These are phyloP conservation scores for Lichenostomus cassidix DNA, from an alignment of 2,113 vertebrate species.

Conservation along the genomic window DNA sequence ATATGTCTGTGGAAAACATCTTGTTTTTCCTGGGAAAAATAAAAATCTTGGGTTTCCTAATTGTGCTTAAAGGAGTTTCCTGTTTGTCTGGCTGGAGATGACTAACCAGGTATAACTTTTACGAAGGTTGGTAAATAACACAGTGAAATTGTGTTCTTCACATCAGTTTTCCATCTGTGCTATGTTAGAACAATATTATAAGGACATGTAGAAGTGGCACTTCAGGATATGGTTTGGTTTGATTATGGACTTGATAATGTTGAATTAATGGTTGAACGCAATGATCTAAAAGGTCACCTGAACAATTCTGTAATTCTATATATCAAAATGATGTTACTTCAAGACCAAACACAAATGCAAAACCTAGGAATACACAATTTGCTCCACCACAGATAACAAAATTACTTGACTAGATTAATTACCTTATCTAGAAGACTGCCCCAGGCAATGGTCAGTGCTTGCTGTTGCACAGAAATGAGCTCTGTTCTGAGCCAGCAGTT, in stretches of 20 bases:
- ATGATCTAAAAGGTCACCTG: not conserved
- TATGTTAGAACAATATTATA: fast-evolving
- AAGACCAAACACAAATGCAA: not conserved
- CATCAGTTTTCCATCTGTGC: not conserved
- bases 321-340: not conserved
- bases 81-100: not conserved
- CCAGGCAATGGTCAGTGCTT: not conserved
- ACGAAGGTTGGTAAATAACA: not conserved
- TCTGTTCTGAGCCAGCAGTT: not conserved
- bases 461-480: not conserved
- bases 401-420: not conserved
- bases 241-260: not conserved
- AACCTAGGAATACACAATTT: not conserved
- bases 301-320: not conserved
- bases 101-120: not conserved
- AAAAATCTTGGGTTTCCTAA: not conserved
- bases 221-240: not conserved
- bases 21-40: not conserved
- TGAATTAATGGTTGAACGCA: not conserved
- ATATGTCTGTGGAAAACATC: not conserved
- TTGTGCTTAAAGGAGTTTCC: not conserved
- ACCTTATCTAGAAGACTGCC: not conserved
- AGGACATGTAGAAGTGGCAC: not conserved
- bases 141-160: not conserved
- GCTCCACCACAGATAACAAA: not conserved